Conservation (phyloP, 92 coral and sea anemone species). For the Bergia sp. region DNA sequence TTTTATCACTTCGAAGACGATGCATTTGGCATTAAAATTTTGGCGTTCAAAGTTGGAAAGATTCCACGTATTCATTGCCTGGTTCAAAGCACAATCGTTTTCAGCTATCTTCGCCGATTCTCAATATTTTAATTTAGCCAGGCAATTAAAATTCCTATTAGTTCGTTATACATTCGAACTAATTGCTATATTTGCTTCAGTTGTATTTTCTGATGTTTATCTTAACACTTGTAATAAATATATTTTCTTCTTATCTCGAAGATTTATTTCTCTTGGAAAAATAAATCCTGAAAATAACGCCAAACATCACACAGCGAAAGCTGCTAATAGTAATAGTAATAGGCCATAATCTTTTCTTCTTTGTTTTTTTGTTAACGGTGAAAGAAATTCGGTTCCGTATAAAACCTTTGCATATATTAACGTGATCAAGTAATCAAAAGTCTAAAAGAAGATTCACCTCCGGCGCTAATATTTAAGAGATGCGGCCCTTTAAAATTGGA, state of each 20-base stretch:
- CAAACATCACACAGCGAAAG: constrained; percentile 5
- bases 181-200: background rate
- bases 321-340: constrained; percentile 14
- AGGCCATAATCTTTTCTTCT: background rate
- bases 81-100: background rate
- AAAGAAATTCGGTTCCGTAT: background rate
- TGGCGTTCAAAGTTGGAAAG: too few species aligned
- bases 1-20: background rate
- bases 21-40: constrained; percentile 1
- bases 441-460: background rate
- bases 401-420: background rate
- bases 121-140: too few species aligned
- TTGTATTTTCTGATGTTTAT: background rate
- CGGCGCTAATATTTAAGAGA: background rate
- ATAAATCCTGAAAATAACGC: background rate
- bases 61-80: background rate
- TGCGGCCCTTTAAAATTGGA: background rate
- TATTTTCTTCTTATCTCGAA: background rate
- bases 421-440: background rate
- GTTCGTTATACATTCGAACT: background rate
- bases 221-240: background rate
- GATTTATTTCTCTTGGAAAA: background rate
- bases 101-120: background rate
- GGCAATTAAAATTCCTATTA: background rate
- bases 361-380: background rate